Evolutionary conservation across 2,797 vertebrate species (phyloP).

Genomic region (Varecia variegata): DNA sequence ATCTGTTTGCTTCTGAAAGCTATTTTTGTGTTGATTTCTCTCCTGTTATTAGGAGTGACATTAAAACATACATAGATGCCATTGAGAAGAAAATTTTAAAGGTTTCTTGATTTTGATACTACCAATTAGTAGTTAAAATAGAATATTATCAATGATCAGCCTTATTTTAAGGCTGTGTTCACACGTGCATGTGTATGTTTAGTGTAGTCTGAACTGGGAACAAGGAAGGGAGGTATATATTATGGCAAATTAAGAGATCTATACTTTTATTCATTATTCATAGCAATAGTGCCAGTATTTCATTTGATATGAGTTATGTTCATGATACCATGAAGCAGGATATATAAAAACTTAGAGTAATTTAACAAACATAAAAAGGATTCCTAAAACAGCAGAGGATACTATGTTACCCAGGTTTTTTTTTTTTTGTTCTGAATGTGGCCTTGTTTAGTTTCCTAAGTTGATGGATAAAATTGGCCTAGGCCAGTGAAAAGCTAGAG

Average conservation of each 20-base stretch:
- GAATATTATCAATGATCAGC: neutral
- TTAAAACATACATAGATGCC: neutral
- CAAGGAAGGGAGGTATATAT: neutral
- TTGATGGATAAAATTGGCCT: neutral
- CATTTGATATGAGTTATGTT: neutral
- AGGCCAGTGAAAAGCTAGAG: neutral
- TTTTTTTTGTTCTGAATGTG: neutral
- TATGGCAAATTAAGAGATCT: neutral
- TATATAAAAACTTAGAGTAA: neutral
- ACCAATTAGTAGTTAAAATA: neutral
- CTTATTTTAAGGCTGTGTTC: neutral
- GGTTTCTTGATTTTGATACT: neutral
- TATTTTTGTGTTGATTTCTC: neutral
- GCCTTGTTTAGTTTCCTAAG: neutral
- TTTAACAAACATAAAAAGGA: neutral
- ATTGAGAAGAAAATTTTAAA: neutral
- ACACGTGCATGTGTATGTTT: neutral
- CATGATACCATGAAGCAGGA: neutral
- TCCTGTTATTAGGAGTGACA: neutral
- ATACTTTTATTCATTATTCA: neutral
- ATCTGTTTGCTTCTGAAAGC: neutral
- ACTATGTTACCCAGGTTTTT: neutral
- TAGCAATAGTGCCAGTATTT: neutral
- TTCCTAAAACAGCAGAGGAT: neutral
- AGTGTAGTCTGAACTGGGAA: neutral